These are phyloP conservation scores for Borostomias antarcticus DNA, from an alignment of 2,797 vertebrate species.

Conservation along the genomic window DNA sequence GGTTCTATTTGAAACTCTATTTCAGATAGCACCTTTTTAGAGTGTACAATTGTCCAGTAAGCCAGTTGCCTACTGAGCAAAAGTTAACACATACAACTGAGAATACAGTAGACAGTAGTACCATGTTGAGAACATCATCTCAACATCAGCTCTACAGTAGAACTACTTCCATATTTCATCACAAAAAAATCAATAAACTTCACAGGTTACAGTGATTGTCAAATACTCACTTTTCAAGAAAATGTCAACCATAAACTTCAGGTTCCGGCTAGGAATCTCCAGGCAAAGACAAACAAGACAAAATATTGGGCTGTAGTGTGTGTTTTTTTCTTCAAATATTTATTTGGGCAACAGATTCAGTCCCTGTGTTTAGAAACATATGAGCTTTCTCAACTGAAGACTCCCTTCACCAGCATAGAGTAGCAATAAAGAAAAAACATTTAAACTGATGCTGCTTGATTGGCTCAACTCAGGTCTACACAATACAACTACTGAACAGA, in stretches of 20 bases:
- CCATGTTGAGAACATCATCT: slow-evolving; percentile 62
- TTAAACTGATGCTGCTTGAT: too few relatives aligned
- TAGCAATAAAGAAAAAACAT: not conserved
- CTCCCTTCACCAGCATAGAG: not conserved
- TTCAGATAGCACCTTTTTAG: too few relatives aligned
- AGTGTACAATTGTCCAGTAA: slow-evolving; percentile 10
- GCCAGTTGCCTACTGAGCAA: slow-evolving; percentile 40
- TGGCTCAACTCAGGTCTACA: too few relatives aligned
- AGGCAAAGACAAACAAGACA: not conserved
- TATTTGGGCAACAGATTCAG: not conserved
- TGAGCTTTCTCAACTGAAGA: not conserved
- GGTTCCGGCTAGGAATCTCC: not conserved
- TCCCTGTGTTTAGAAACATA: too few relatives aligned
- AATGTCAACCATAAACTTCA: slow-evolving; percentile 33
- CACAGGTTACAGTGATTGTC: slow-evolving; percentile 30
- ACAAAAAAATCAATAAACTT: slow-evolving; percentile 22
- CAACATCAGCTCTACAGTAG: slow-evolving; percentile 51
- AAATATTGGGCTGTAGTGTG: not conserved
- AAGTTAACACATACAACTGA: slow-evolving; percentile 61
- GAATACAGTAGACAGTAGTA: slow-evolving; percentile 61
- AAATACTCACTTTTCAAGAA: slow-evolving; percentile 18
- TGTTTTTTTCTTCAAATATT: not conserved
- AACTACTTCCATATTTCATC: slow-evolving; percentile 19
- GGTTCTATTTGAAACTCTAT: too few relatives aligned
- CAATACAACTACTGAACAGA: not conserved